Conservation (phyloP, 2,797 vertebrate genomes). For the Smutsia temminckii region DNA sequence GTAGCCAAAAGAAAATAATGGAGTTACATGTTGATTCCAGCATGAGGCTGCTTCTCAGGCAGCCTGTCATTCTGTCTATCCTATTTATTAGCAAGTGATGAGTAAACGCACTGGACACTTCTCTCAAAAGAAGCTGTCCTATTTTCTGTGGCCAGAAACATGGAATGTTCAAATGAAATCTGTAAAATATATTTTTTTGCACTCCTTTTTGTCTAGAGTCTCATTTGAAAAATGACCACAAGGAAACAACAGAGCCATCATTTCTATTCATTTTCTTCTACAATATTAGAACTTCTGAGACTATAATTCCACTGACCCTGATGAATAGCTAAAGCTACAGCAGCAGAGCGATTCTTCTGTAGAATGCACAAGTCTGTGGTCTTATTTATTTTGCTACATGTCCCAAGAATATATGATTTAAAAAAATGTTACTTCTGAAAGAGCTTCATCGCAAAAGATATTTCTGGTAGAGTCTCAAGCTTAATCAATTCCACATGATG, state of each 20-base stretch:
- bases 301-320: not conserved
- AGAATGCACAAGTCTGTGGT: not conserved
- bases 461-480: constrained; percentile 50
- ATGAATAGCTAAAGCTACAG: not conserved
- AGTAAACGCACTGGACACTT: constrained; percentile 47
- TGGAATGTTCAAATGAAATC: constrained; percentile 12
- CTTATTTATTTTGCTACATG: constrained; percentile 47
- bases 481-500: constrained; percentile 36
- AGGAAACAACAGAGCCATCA: not conserved
- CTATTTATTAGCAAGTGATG: constrained; percentile 50
- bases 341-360: not conserved
- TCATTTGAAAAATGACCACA: constrained; percentile 34
- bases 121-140: not conserved
- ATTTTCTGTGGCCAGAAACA: constrained; percentile 21
- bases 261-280: constrained; percentile 52
- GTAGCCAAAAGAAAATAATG: not conserved
- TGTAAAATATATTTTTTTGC: not conserved
- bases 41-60: not conserved
- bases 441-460: constrained; percentile 40
- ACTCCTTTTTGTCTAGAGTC: constrained; percentile 28
- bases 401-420: not conserved
- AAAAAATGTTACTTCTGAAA: constrained; percentile 37
- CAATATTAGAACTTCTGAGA: constrained; percentile 14
- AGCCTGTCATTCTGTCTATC: constrained; percentile 4
- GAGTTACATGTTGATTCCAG: not conserved